These are phyloP conservation scores for Pseudomugil gertrudae DNA, from an alignment of 2,797 vertebrate species.

Conservation along the genomic window DNA sequence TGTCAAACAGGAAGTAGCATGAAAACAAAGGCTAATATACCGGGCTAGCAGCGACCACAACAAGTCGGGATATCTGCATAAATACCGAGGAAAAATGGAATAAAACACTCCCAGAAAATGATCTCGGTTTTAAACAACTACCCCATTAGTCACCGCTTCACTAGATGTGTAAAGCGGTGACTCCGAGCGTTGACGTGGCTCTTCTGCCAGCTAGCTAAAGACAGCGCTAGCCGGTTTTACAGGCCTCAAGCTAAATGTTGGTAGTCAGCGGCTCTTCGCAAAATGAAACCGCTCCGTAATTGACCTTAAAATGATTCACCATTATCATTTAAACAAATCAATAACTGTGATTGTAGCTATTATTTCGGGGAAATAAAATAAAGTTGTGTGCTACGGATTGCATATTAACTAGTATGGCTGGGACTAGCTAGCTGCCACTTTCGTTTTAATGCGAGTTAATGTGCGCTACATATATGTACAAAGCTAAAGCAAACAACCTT, in stretches of 20 bases:
- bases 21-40: constrained; percentile 75
- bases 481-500: constrained; percentile 21
- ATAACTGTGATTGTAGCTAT: fast-evolving
- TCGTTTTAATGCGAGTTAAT: constrained; percentile 48
- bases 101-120: fast-evolving
- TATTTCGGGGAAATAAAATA: neutral
- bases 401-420: constrained; percentile 34
- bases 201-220: constrained; percentile 55
- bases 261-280: neutral
- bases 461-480: constrained; percentile 50
- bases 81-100: neutral
- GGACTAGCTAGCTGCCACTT: constrained; percentile 49
- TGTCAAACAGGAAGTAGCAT: constrained; percentile 72
- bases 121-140: neutral
- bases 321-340: neutral
- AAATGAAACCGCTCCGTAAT: neutral
- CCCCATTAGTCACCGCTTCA: neutral
- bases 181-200: constrained; percentile 78
- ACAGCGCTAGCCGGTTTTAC: constrained; percentile 53
- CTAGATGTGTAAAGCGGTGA: constrained; percentile 21
- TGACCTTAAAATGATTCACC: fast-evolving
- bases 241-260: constrained; percentile 59
- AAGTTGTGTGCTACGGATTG: neutral
- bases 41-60: constrained; percentile 55
- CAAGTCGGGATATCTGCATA: constrained; percentile 7